phyloP scores from a whole-genome alignment of 2,888 invertebrate genomes.

The Thymelicus sylvestris region DNA sequence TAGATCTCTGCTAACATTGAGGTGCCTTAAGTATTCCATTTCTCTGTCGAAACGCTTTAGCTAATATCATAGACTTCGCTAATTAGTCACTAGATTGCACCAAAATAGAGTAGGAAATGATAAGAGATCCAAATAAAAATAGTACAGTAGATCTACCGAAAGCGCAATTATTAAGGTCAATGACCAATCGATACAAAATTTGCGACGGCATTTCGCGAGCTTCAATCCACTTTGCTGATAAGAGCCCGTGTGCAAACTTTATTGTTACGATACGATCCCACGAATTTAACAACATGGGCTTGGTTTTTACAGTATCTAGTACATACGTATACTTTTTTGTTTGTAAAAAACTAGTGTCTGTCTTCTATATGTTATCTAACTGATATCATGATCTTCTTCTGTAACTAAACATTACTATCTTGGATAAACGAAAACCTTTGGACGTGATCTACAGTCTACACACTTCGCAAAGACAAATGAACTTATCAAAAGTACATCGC shows the following conservation, averaged over 20 bases:
- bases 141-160: constrained; percentile 3
- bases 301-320: not conserved
- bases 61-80: not conserved
- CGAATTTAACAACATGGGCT: constrained; percentile 9
- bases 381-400: no score
- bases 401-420: no score
- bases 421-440: no score
- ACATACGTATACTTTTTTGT: no score
- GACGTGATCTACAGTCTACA: no score
- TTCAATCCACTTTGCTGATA: constrained; percentile 63
- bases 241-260: constrained; percentile 23
- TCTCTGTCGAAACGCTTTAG: not conserved
- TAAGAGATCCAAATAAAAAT: not conserved
- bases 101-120: not conserved
- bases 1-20: no score
- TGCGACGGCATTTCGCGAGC: constrained; percentile 53
- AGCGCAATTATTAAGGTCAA: constrained; percentile 54
- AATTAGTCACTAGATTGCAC: not conserved
- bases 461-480: no score
- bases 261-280: constrained; percentile 12
- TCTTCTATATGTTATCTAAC: no score
- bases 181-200: constrained; percentile 53
- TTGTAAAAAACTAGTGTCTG: no score
- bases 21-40: not conserved
- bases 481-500: no score